Conservation (phyloP, 2,888 invertebrate species). For the Bruchidius siliquastri region DNA sequence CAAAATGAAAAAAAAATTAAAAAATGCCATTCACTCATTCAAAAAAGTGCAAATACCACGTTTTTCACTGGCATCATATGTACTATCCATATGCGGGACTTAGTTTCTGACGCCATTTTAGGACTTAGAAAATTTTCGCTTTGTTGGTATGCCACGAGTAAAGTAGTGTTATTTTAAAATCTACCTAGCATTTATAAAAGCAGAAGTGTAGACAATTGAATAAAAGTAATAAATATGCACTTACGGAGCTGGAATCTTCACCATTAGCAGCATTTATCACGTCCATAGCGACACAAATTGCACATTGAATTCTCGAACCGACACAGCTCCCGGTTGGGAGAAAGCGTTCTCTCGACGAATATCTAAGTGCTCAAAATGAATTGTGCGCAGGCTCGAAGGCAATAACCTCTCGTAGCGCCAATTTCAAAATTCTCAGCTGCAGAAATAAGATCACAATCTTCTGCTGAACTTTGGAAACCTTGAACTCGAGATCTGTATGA, state of each 20-base stretch:
- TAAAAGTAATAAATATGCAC: slow-evolving; percentile 44
- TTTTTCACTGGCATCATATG: background rate
- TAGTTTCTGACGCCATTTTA: slow-evolving; percentile 82
- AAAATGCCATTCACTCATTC: background rate
- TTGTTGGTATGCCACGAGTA: slow-evolving; percentile 49
- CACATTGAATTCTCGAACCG: slow-evolving; percentile 26
- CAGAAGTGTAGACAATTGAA: slow-evolving; percentile 23
- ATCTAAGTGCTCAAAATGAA: slow-evolving; percentile 57
- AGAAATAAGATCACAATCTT: background rate
- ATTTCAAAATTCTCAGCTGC: background rate
- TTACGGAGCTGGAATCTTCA: slow-evolving; percentile 58
- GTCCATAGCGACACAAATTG: slow-evolving; percentile 56
- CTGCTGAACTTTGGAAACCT: background rate
- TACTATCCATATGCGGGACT: slow-evolving; percentile 52
- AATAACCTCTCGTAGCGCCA: slow-evolving; percentile 25
- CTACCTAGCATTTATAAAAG: slow-evolving; percentile 22
- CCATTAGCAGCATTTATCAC: slow-evolving; percentile 59
- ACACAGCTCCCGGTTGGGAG: slow-evolving; percentile 17
- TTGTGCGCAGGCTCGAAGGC: slow-evolving; percentile 57
- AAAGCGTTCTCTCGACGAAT: slow-evolving; percentile 27
- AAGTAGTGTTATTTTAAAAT: slow-evolving; percentile 33
- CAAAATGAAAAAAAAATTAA: slow-evolving; percentile 5
- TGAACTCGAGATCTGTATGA: background rate
- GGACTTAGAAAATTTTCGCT: slow-evolving; percentile 63
- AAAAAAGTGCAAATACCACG: slow-evolving; percentile 3